Base-by-base conservation (phyloP, 2,888 invertebrate genomes). In the Cosmorhoe ocellata region DNA sequence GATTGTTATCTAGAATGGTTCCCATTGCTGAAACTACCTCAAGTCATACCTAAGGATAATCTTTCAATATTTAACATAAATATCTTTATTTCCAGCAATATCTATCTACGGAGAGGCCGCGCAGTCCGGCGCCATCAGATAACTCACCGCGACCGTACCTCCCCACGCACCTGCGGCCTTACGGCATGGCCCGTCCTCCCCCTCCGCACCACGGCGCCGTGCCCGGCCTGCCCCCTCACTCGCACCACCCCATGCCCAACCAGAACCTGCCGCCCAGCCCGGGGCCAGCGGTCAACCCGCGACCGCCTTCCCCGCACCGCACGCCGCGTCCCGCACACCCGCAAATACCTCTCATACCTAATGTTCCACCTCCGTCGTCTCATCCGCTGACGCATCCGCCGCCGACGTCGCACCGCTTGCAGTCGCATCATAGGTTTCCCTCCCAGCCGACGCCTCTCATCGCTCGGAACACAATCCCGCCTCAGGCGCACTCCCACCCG, bases 71-170 rank as follows among this genome's bases (percentile, higher is more conserved):
- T n/a, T n/a, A n/a, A n/a, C n/a, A n/a, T n/a, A n/a, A n/a, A n/a
- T n/a, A 33, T 37, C 3, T 26, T 3, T 13, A 1, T 3, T 48
- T 44, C n/a, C 42, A 49, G 49, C 53, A 53, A 36, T 53, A 48
- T 14, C 36, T 53, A 37, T 48, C 53, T 11, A 27, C 51, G 28
- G 64, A 61, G 13, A 43, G 58, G 18, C 54, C 62, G 47, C 50
- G 53, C 52, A 61, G 68, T 58, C 57, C 67, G 8, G 59, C 44
- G 13, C 56, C 53, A 0, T 6, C 6, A 9, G 28, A 80, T 63
- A 34, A 61, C 52, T 22, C 79, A 61, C 59, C 74, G 76, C 40
- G 84, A 1, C 74, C 76, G 8, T 67, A 68, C 37, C 68, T 66
- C 31, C 71, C 70, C 4, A 66, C 71, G 28, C 53, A 66, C 6